Conservation (phyloP, 2,888 invertebrate species). For the Teleiodes luculella region DNA sequence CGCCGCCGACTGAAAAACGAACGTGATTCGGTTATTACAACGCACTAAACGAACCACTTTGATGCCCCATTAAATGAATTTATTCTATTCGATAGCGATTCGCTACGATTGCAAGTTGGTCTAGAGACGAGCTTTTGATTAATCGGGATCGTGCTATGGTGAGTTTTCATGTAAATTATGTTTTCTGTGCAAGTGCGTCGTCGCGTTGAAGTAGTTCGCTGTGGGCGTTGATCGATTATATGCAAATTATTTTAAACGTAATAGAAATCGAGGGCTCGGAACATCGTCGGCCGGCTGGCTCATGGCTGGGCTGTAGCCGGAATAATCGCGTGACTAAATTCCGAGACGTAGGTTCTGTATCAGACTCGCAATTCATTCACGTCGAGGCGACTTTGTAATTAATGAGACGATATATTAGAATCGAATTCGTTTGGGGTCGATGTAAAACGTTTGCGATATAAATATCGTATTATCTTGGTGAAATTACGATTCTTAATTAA, state of each 20-base stretch:
- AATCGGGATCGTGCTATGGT: constrained; percentile 40
- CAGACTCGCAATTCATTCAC: constrained; percentile 53
- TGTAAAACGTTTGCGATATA: constrained; percentile 42
- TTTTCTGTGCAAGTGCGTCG: constrained; percentile 19
- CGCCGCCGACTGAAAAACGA: constrained; percentile 56
- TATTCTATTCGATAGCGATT: constrained; percentile 61
- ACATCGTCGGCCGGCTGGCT: constrained; percentile 38
- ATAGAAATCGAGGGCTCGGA: constrained; percentile 48
- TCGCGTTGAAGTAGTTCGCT: constrained; percentile 23
- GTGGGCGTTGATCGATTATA: constrained; percentile 43
- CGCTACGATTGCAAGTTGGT: constrained; percentile 61
- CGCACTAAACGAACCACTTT: constrained; percentile 60
- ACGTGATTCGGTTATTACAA: constrained; percentile 69
- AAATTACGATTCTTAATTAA: constrained; percentile 17
- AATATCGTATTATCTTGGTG: constrained; percentile 35
- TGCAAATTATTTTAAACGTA: constrained; percentile 45
- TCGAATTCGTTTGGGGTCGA: constrained; percentile 56
- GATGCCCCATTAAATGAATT: constrained; percentile 66
- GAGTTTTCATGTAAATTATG: constrained; percentile 34
- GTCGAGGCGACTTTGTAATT: constrained; percentile 52
- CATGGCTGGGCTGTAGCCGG: constrained; percentile 26
- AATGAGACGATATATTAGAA: constrained; percentile 61
- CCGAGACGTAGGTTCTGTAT: constrained; percentile 48
- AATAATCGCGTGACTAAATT: constrained; percentile 64
- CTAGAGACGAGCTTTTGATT: constrained; percentile 50